Evolutionary conservation across 2,888 invertebrate genomes (phyloP).

Genomic region (Trileptium ribeirensis): DNA sequence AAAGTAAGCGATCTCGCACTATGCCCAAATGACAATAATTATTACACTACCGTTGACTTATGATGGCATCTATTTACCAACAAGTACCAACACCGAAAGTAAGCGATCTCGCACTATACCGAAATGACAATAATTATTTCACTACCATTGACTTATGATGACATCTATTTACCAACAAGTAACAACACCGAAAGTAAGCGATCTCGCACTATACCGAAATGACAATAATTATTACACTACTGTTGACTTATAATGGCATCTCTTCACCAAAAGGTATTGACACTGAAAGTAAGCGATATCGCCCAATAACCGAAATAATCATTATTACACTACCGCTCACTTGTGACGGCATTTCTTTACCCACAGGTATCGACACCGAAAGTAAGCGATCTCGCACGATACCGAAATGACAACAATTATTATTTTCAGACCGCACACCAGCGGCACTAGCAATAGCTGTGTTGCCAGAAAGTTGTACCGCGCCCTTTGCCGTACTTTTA

Average conservation of each 20-base stretch:
- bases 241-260: not conserved
- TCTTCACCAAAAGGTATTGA: not conserved
- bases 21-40: no score
- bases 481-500: not conserved
- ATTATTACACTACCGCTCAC: no score
- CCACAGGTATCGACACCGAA: not conserved
- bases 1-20: no score
- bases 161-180: no score
- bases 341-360: not conserved
- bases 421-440: not conserved
- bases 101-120: not conserved
- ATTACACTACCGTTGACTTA: no score
- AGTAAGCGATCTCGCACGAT: not conserved
- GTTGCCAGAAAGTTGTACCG: not conserved
- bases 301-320: not conserved
- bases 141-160: no score
- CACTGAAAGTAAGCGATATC: not conserved
- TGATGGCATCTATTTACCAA: not conserved
- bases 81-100: not conserved
- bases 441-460: not conserved
- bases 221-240: no score
- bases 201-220: no score
- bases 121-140: no score
- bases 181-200: no score
- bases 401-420: not conserved